Evolutionary conservation across 2,797 vertebrate species (phyloP).

Genomic region (Simalia tracyae): DNA sequence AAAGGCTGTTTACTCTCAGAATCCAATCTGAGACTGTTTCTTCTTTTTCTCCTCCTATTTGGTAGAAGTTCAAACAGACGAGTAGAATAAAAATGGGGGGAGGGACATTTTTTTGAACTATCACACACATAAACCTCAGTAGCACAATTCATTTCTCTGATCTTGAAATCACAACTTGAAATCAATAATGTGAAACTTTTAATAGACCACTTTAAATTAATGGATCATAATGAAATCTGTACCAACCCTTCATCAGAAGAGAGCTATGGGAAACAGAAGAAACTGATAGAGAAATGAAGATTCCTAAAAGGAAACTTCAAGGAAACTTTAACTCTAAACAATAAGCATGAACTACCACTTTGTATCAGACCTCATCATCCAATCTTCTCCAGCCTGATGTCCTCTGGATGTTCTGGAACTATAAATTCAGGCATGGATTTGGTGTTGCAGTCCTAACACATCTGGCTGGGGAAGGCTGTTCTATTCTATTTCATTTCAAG

Average conservation of each 20-base stretch:
- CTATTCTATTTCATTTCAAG: conserved; percentile 25
- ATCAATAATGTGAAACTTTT: neutral
- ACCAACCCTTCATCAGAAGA: neutral
- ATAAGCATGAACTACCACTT: conserved; percentile 35
- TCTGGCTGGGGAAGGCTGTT: neutral
- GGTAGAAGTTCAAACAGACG: neutral
- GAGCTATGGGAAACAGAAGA: neutral
- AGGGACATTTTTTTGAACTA: neutral
- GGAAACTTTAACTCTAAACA: neutral
- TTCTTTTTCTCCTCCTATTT: neutral
- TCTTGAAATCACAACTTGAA: neutral
- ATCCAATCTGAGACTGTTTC: neutral
- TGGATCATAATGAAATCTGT: neutral
- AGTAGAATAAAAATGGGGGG: neutral
- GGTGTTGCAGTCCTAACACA: neutral
- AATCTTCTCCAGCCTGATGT: neutral
- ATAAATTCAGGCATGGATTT: neutral
- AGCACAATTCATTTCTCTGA: neutral
- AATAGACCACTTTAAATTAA: neutral
- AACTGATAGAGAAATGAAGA: neutral
- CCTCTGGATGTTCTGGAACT: neutral
- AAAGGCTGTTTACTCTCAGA: neutral
- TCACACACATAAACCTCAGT: neutral
- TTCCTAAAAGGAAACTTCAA: neutral
- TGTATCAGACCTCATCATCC: neutral